These are phyloP conservation scores for Callithrix jacchus DNA, from an alignment of 2,113 vertebrate genomes.

Conservation along the genomic window DNA sequence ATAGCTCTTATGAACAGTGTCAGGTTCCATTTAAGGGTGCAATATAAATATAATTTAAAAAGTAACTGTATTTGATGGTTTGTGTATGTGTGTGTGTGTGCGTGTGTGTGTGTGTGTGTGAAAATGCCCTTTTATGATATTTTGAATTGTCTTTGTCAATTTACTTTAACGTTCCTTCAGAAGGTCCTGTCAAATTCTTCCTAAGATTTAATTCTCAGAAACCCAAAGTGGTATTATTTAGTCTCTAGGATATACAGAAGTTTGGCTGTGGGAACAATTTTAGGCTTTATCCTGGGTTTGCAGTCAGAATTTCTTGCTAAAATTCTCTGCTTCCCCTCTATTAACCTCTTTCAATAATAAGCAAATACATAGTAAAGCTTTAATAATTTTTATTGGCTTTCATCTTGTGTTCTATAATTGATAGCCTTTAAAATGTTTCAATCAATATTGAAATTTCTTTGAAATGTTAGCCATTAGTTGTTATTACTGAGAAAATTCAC, in stretches of 20 bases:
- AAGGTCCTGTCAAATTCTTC: slow-evolving; percentile 7
- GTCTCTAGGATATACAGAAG: neutral
- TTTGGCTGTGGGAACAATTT: neutral
- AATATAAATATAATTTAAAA: neutral
- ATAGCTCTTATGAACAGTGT: neutral
- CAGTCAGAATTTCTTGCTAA: slow-evolving; percentile 15
- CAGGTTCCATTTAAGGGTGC: neutral
- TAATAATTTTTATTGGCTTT: slow-evolving; percentile 34
- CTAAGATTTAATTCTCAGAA: slow-evolving; percentile 21
- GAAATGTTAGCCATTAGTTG: neutral
- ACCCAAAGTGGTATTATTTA: neutral
- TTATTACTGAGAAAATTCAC: neutral
- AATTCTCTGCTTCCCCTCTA: slow-evolving; percentile 34
- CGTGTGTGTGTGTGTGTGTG: neutral
- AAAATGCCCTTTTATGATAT: neutral
- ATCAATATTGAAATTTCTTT: slow-evolving; percentile 35
- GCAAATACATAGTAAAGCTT: slow-evolving; percentile 25
- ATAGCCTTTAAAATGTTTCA: slow-evolving; percentile 37
- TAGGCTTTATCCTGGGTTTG: neutral
- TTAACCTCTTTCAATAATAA: slow-evolving; percentile 41
- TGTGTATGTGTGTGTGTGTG: neutral
- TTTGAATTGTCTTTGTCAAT: neutral
- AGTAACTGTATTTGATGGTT: neutral
- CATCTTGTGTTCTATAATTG: neutral
- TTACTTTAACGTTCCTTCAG: neutral